Evolutionary conservation across 2,113 vertebrate genomes (phyloP).

Genomic region (Myotis brandtii): DNA sequence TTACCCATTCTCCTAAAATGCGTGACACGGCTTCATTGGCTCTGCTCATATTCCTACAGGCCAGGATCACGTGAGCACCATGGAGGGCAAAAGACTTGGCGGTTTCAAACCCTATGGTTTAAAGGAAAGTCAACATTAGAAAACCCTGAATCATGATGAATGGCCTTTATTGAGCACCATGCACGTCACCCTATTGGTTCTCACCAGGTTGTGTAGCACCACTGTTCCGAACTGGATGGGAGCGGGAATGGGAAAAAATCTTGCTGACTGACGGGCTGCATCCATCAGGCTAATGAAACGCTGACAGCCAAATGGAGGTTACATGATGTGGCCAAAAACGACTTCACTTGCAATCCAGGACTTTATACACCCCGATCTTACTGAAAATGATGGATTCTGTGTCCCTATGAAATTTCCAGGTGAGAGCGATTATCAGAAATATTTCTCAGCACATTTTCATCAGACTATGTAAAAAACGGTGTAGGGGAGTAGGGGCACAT

Average conservation of each 20-base stretch:
- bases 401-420: neutral
- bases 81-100: constrained; percentile 97
- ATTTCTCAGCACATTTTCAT: neutral
- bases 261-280: neutral
- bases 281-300: neutral
- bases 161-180: neutral
- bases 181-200: rapidly evolving
- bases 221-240: neutral
- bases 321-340: neutral
- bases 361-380: neutral
- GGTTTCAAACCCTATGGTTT: constrained; percentile 93
- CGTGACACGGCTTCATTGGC: constrained; percentile 89
- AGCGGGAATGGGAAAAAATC: neutral
- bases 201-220: neutral
- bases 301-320: neutral
- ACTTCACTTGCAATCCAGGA: neutral
- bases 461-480: neutral
- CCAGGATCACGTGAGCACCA: constrained; percentile 94
- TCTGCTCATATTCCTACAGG: constrained; percentile 91
- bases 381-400: neutral
- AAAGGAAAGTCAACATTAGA: constrained; percentile 80
- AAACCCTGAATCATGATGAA: neutral
- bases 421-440: neutral
- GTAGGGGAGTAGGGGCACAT: rapidly evolving
- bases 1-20: constrained; percentile 96